A percentile compares a stretch with the other conserved stretches of the same genome.
Evolutionary conservation across 2,113 vertebrate species (phyloP).

Genomic region (Grallaria varia): DNA sequence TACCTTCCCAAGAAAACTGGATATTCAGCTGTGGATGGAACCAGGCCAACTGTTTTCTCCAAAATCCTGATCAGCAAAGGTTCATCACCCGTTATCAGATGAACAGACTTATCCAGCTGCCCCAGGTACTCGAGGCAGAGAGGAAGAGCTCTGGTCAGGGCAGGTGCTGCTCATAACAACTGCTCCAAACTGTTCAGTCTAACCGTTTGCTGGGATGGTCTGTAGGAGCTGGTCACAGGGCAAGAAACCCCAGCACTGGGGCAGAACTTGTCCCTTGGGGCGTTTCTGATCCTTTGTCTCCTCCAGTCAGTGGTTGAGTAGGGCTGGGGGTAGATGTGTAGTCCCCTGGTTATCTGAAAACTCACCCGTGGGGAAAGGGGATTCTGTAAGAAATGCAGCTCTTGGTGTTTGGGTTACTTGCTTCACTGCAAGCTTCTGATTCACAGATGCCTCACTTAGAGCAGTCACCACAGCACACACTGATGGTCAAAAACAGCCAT

Average conservation of each 20-base stretch:
- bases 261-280: background rate
- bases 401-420: background rate
- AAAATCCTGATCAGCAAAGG: background rate
- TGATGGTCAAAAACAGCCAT: background rate
- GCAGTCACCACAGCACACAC: background rate
- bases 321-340: background rate
- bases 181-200: background rate
- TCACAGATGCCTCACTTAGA: background rate
- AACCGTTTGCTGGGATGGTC: background rate
- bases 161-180: background rate
- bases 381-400: background rate
- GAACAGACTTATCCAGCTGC: background rate
- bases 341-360: background rate
- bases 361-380: background rate
- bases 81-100: rapidly evolving
- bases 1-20: background rate
- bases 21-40: background rate
- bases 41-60: background rate
- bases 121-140: background rate
- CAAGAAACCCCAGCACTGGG: background rate
- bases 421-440: background rate
- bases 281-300: background rate
- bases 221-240: background rate
- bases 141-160: background rate
- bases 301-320: background rate